Base-by-base conservation (phyloP, 2,888 invertebrate species). In the Pogonocherus hispidulus region DNA sequence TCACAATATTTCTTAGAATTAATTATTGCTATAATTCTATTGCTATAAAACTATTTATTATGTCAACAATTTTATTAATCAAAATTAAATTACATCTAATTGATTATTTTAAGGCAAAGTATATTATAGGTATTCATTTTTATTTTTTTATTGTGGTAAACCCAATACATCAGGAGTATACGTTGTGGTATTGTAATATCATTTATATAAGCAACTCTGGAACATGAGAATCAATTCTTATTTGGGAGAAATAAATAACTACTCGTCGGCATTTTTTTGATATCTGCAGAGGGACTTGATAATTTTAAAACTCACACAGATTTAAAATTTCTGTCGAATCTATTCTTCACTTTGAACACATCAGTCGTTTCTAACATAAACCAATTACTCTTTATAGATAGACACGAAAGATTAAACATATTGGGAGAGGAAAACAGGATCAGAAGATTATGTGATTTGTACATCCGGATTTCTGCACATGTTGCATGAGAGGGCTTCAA, bases 231-330 rank as follows among this genome's bases (percentile, higher is more conserved):
- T 11, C 32, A 32, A 8, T 32, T n/a, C 2, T 14, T 41, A 41
- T 16, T n/a, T 16, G 1, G 11, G 16, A 41, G 14, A 41, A 41
- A n/a, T n/a, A n/a, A n/a, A 41, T n/a, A 41, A n/a, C 41, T 41
- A 2, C 32, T 18, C 6, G 19, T 47, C 59, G 59, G 59, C 27
- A 47, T 19, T n/a, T 47, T 18, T 59, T 47, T 59, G 59, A 59
- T 19, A 47, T 59, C 11, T 20, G 9, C 18, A 59, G 47, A 16
- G 32, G 16, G 47, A 59, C 47, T 59, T 47, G 41, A 46, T 22
- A 20, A 41, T 14, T 46, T 37, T 44, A 23, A n/a, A 57, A 57
- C 16, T 46, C 46, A 46, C 9, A 22, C 14, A 44, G n/a, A 23
- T 22, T 44, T 23, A 18, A 22, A n/a, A 55, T 44, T 57, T 20